Evolutionary conservation across 2,797 vertebrate genomes (phyloP), one percentile per base, ranked within the genome.

Genomic region (Pyrrhura leucotis): DNA sequence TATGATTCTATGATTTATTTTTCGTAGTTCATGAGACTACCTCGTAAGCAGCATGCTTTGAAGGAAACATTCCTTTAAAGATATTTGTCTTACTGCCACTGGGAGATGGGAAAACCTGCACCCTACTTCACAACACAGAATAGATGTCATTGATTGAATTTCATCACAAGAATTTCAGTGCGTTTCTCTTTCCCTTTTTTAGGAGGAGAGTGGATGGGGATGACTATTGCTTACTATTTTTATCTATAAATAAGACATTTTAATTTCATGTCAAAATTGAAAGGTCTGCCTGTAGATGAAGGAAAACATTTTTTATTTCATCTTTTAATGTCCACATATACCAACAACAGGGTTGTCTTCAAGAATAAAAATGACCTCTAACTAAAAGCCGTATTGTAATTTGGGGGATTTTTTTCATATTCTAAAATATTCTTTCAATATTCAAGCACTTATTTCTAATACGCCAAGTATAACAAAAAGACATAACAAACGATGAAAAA

Each of bases 401-500:
- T 40, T 29, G 6, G 15, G 16, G 25, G 53, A 20, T 69, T 74
- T 79, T 61, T 71, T 61, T 56, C 56, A 54, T 45, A 79, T 91
- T 86, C 14, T 20, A 58, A 75, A 67, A 44, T 89, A 71, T 83
- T 67, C 29, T 68, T 61, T 90, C 37, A 91, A 29, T 88, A 53
- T 35, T 82, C 23, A 91, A 73, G 28, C 17, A 67, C 42, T 12
- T 80, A 85, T 91, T 93, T 96, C 87, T 94, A 90, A 79, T 80
- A 95, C 40, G 85, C 45, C 74, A 81, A 88, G 47, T 44, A 71
- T 66, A 95, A 91, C 59, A 91, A 77, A 89, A 95, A 54, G 53
- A 58, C 62, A 62, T 47, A 96, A 94, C 29, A 90, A 96, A 93
- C 47, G 40, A 92, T 69, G 75, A 82, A 86, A 95, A 93, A 90